Evolutionary conservation across 2,113 vertebrate genomes (phyloP), one percentile per base, ranked within the genome.

Genomic region (Hyaena hyaena): DNA sequence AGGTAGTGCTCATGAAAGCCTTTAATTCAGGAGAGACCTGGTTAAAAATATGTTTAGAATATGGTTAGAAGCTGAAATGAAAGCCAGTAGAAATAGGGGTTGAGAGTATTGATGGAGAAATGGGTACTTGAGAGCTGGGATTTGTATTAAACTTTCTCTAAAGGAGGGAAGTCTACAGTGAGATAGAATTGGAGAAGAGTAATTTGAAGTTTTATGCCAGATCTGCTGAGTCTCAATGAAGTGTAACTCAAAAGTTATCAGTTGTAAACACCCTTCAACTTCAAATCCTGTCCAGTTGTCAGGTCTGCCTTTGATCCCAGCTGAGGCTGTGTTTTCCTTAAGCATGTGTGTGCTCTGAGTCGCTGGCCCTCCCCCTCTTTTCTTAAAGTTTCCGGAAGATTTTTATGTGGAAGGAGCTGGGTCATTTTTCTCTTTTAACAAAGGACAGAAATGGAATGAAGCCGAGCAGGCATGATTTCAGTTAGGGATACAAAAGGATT

Each of bases 401-500:
- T 97, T 97, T 97, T 96, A 94, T 96, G 91, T 89, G 65, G 79
- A 95, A 63, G 82, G 89, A 93, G 55, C 82, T 82, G 65, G 82
- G 28, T 90, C 69, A n/a, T 90, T 96, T 95, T 93, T 96, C 83
- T 88, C 0, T 88, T 94, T 94, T 93, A 95, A 96, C 89, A 97
- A 96, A 91, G 68, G 73, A 93, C 77, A 97, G 82, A 95, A 95
- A 86, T 95, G 93, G 91, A 85, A 73, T 85, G 26, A 90, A 95
- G 85, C 88, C 5, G 8, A 97, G 66, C 61, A 89, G 63, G 79
- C 86, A 97, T 81, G 61, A 91, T 93, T 89, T 95, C 93, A 95
- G 23, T 96, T 91, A 90, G 71, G 68, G 48, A 88, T 93, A 93
- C 82, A 89, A 86, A 97, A 97, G 92, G 66, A 83, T 82, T 55